A percentile compares a stretch with the other conserved stretches of the same genome.
These are phyloP conservation scores for Antedon bifida DNA, from an alignment of 35 echinoderm and acorn worm species.

Conservation along the genomic window DNA sequence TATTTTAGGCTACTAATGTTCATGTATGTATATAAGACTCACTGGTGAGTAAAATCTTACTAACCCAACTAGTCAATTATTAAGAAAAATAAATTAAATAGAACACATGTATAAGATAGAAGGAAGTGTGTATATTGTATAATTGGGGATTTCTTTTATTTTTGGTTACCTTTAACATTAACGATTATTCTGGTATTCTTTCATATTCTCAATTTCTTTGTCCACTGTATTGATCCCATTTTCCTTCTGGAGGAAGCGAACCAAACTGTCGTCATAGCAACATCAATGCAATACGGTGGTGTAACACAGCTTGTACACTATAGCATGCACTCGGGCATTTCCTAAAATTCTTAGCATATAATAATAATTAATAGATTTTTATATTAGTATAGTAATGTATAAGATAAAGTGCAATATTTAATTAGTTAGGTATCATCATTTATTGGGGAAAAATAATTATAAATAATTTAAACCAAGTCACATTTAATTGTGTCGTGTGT, in stretches of 20 bases:
- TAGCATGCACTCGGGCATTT: not conserved
- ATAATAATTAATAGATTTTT: not conserved
- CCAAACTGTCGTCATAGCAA: not conserved
- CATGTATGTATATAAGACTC: too few species aligned
- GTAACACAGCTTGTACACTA: not conserved
- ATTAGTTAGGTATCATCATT: too few species aligned
- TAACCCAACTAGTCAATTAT: too few species aligned
- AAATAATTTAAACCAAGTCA: too few species aligned
- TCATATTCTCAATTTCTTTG: not conserved
- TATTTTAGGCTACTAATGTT: too few species aligned
- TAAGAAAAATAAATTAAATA: too few species aligned
- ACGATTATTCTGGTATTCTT: not conserved
- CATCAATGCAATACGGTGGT: not conserved
- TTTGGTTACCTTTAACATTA: not conserved
- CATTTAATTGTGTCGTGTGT: too few species aligned
- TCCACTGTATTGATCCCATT: not conserved
- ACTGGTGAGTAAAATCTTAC: too few species aligned
- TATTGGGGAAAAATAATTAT: too few species aligned
- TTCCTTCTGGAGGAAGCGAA: not conserved
- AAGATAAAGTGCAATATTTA: too few species aligned
- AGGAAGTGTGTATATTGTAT: not conserved
- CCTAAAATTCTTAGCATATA: not conserved
- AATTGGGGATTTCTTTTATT: not conserved
- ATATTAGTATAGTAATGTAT: too few species aligned
- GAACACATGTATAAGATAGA: too few species aligned